Conservation (phyloP, 2,113 vertebrate genomes). For the Xiphophorus maculatus region DNA sequence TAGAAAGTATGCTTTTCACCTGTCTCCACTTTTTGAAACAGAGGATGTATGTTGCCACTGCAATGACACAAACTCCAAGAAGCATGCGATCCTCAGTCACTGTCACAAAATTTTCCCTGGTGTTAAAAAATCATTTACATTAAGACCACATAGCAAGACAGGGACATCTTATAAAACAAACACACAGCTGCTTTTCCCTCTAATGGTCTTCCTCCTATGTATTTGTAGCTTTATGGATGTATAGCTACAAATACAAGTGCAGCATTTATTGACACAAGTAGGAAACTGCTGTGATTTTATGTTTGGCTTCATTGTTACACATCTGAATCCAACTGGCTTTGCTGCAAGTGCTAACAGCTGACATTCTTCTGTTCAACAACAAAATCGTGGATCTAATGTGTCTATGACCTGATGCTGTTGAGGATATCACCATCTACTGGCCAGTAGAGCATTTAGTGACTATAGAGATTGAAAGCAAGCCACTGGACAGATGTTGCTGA, state of each 20-base stretch:
- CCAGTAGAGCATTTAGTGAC: neutral
- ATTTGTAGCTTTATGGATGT: neutral
- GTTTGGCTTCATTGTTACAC: neutral
- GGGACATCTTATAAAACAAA: too few relatives aligned
- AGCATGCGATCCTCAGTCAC: slow-evolving; percentile 96
- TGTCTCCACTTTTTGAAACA: slow-evolving; percentile 80
- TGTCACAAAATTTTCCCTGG: slow-evolving; percentile 86
- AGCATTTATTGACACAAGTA: neutral
- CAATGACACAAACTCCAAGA: slow-evolving; percentile 87
- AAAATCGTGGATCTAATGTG: neutral
- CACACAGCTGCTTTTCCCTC: too few relatives aligned
- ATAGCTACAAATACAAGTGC: neutral
- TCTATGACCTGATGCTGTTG: neutral
- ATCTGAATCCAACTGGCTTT: neutral
- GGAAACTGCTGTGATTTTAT: too few relatives aligned
- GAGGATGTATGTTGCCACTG: slow-evolving; percentile 86
- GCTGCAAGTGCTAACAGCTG: neutral
- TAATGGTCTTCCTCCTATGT: too few relatives aligned
- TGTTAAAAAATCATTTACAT: neutral
- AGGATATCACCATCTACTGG: neutral
- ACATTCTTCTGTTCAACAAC: neutral
- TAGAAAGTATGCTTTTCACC: slow-evolving; percentile 71
- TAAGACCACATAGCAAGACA: neutral
- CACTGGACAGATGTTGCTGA: too few relatives aligned
- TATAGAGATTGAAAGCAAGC: neutral